phyloP scores from a whole-genome alignment of 2,113 vertebrate genomes.

The Tamias sibiricus region DNA sequence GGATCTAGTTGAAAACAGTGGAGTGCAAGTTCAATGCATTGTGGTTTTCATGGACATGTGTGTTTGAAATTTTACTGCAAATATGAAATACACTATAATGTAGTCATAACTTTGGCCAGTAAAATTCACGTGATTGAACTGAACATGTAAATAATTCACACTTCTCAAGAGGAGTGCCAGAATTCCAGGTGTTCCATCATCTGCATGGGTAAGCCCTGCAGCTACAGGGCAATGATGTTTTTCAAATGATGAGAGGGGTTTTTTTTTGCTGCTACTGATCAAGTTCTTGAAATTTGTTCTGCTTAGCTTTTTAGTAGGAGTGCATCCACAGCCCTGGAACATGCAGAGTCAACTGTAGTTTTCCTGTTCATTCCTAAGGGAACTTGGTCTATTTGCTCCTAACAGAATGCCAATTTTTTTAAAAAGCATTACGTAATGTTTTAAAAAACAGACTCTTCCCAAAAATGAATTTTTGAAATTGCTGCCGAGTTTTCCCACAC shows the following conservation, averaged over 20 bases:
- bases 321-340: background rate
- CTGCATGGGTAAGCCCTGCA: background rate
- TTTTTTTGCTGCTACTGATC: background rate
- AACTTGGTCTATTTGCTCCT: background rate
- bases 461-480: background rate
- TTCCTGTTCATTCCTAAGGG: background rate
- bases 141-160: background rate
- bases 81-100: background rate
- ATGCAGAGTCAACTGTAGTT: background rate
- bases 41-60: background rate
- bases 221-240: background rate
- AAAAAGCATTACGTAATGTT: background rate
- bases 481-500: background rate
- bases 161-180: background rate
- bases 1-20: background rate
- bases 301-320: background rate
- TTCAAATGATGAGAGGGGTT: background rate
- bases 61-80: background rate
- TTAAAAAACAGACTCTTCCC: background rate
- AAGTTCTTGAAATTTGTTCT: background rate
- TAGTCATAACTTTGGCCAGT: background rate
- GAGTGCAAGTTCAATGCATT: background rate
- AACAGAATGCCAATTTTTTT: background rate
- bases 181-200: background rate
- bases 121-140: background rate